A percentile compares a stretch with the other conserved stretches of the same genome.
phyloP scores from a whole-genome alignment of 2,797 vertebrate genomes.

The Silurus aristotelis region DNA sequence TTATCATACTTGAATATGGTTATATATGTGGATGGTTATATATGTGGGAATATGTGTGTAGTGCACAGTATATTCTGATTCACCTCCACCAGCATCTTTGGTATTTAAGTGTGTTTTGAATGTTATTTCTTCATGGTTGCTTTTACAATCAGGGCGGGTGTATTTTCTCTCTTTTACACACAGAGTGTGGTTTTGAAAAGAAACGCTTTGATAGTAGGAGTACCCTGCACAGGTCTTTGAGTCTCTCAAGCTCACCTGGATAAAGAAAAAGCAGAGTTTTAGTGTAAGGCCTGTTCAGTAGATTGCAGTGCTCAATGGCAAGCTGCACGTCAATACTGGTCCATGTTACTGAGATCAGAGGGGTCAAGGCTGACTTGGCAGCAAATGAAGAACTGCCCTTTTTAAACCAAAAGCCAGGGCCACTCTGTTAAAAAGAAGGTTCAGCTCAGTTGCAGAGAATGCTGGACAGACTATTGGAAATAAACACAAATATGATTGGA shows the following conservation, averaged over 20 bases:
- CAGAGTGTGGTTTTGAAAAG: conserved; percentile 43
- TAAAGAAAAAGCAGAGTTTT: conserved; percentile 46
- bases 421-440: conserved; percentile 45
- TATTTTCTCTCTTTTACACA: conserved; percentile 38
- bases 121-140: conserved; percentile 15
- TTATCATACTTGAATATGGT: conserved; percentile 5
- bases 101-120: conserved; percentile 2
- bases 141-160: conserved; percentile 47
- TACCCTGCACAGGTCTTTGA: conserved; percentile 47
- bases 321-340: conserved; percentile 57
- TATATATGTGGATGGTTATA: neutral
- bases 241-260: conserved; percentile 48
- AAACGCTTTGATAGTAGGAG: conserved; percentile 44
- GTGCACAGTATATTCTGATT: conserved; percentile 1
- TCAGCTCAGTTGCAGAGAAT: conserved; percentile 48
- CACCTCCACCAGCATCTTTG: neutral
- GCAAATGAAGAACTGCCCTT: conserved; percentile 65
- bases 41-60: neutral
- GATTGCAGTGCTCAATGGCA: conserved; percentile 49
- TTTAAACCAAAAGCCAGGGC: conserved; percentile 46
- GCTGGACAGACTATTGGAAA: conserved; percentile 43
- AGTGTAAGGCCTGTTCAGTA: conserved; percentile 48
- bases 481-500: conserved; percentile 51
- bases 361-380: conserved; percentile 73
- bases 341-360: conserved; percentile 67